Percentiles rank a stretch among this genome's conserved stretches.
Conservation (phyloP, 2,888 invertebrate genomes). For the Andrena praecox region DNA sequence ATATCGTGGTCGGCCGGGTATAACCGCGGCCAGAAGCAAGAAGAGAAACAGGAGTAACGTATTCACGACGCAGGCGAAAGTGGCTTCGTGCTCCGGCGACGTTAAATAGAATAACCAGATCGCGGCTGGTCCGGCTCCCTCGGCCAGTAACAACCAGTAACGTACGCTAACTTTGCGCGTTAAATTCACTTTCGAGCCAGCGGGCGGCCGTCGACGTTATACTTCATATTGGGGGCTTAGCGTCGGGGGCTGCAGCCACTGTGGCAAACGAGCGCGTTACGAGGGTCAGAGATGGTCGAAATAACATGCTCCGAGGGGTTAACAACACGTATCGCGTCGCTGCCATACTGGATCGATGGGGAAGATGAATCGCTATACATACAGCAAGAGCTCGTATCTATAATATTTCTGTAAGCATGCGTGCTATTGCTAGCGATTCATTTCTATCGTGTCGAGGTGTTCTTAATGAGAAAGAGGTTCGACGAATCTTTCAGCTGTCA, state of each 20-base stretch:
- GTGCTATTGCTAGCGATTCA: too few relatives aligned
- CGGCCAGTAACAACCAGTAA: slow-evolving; percentile 64
- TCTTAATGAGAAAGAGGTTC: too few relatives aligned
- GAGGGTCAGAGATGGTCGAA: slow-evolving; percentile 1
- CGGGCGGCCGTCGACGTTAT: slow-evolving; percentile 19
- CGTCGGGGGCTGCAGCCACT: slow-evolving; percentile 19
- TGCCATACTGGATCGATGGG: too few relatives aligned
- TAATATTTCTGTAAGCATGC: too few relatives aligned
- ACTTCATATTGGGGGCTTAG: slow-evolving; percentile 20
- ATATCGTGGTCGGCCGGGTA: slow-evolving; percentile 19
- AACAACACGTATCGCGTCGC: neutral
- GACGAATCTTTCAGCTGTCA: too few relatives aligned
- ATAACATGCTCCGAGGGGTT: slow-evolving; percentile 2
- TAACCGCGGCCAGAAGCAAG: slow-evolving; percentile 25
- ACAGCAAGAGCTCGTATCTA: too few relatives aligned
- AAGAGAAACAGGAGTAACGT: slow-evolving; percentile 55
- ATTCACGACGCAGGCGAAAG: slow-evolving; percentile 67
- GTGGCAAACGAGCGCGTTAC: slow-evolving; percentile 8
- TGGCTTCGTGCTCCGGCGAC: slow-evolving; percentile 67
- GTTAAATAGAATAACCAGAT: slow-evolving; percentile 75
- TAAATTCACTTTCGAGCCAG: slow-evolving; percentile 47
- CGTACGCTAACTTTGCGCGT: slow-evolving; percentile 54
- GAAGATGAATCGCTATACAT: too few relatives aligned
- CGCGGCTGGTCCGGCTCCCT: slow-evolving; percentile 67
- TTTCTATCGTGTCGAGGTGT: too few relatives aligned